Evolutionary conservation across 2,797 vertebrate genomes (phyloP), one percentile per base, ranked within the genome.

Genomic region (Chelonia mydas): DNA sequence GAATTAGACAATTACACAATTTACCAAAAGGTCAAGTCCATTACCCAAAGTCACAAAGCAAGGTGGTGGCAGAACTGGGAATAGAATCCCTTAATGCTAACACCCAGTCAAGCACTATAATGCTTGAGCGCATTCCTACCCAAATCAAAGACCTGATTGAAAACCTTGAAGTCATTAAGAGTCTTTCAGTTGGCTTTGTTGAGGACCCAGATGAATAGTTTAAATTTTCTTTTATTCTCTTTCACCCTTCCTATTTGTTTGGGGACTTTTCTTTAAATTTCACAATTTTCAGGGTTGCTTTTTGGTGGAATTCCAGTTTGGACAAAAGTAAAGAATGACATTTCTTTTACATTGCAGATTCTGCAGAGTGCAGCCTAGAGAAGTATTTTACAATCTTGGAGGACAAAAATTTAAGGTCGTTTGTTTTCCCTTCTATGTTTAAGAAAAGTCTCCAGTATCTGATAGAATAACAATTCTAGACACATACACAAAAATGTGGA

Each of bases 261-360:
- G 3, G 11, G 0, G 76, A 54, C 45, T 47, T 88, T 86, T 84
- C 31, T 88, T 78, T 65, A 93, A 89, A 79, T 28, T 2, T 57
- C 81, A 54, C n/a, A 37, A 10, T 88, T 25, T 45, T 76, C 45
- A 47, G 25, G 72, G 11, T 47, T 47, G 15, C 41, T 47, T 47
- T 61, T 45, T n/a, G 91, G 91, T 92, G 54, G 83, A 37, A 80
- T 94, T 93, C 68, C 93, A 25, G 45, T 93, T 90, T 93, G 81
- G 87, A 94, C 68, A 90, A 87, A 95, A 92, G 90, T 91, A 68
- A 90, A 95, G 51, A 93, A 86, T 94, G 59, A 87, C 33, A 84
- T 6, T 94, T 96, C 54, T 72, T 72, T 41, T 41, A 72, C 19
- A 72, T 41, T 37, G 65, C 19, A 72, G n/a, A 72, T 37, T 72